These are phyloP conservation scores for Leptopilina clavipes DNA, from an alignment of 1,140 invertebrate genomes.

Conservation along the genomic window DNA sequence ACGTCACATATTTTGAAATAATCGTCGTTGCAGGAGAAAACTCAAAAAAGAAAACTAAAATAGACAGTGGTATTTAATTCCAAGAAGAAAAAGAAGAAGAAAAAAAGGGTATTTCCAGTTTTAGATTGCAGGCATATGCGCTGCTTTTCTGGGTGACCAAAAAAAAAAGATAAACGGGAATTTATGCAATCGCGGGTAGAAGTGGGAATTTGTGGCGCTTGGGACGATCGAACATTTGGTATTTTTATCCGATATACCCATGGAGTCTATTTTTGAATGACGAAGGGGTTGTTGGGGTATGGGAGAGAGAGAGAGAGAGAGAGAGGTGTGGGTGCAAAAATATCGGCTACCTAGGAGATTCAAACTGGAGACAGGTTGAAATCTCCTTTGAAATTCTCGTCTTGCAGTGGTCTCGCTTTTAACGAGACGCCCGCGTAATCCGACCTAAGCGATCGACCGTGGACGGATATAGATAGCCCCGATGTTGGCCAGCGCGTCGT, in stretches of 20 bases:
- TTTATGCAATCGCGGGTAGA: not conserved
- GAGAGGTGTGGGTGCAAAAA: not conserved
- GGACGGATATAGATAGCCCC: constrained; percentile 41
- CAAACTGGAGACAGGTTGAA: not conserved
- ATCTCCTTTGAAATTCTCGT: constrained; percentile 4
- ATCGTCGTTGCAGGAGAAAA: too few relatives aligned
- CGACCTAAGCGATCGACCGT: constrained; percentile 43
- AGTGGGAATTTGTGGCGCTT: not conserved
- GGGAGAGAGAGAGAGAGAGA: not conserved
- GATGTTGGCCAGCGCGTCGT: constrained; percentile 5
- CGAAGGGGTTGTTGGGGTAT: constrained; percentile 7
- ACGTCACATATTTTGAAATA: too few relatives aligned
- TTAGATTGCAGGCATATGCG: not conserved
- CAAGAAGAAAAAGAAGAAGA: too few relatives aligned
- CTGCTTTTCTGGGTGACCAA: too few relatives aligned
- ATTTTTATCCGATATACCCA: constrained; percentile 14
- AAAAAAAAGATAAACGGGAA: not conserved
- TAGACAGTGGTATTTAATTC: too few relatives aligned
- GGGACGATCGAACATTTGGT: not conserved
- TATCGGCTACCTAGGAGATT: not conserved
- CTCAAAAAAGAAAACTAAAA: too few relatives aligned
- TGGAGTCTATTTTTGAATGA: constrained; percentile 19
- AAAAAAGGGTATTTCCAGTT: too few relatives aligned
- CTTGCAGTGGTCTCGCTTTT: constrained; percentile 29
- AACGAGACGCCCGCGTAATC: constrained; percentile 37